These are phyloP conservation scores for Cephonodes hylas DNA, from an alignment of 2,888 invertebrate genomes.

Conservation along the genomic window DNA sequence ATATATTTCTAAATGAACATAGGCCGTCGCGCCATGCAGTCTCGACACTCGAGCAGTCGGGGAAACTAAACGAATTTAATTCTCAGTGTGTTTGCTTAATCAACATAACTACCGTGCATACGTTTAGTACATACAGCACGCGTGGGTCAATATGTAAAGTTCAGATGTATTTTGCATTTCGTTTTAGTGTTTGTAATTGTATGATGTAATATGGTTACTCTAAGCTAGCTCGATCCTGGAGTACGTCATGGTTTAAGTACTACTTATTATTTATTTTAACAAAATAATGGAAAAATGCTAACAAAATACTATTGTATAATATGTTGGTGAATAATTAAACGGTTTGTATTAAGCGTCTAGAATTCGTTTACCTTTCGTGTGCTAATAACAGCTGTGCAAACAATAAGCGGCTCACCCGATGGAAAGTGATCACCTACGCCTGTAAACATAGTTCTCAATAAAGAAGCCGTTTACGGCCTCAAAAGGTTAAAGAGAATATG, in stretches of 20 bases:
- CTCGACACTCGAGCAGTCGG: not conserved
- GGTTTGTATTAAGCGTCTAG: not conserved
- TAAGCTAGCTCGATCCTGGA: no score
- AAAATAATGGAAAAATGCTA: no score
- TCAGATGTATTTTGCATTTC: not conserved
- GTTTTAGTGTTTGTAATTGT: not conserved
- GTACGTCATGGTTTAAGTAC: no score
- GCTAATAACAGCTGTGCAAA: conserved; percentile 4
- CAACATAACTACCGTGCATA: not conserved
- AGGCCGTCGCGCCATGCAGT: not conserved
- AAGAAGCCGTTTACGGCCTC: no score
- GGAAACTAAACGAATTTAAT: conserved; percentile 1
- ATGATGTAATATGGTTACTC: not conserved
- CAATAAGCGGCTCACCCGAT: no score
- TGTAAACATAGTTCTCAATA: no score
- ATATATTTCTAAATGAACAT: no score
- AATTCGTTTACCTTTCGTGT: not conserved
- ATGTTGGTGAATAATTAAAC: not conserved
- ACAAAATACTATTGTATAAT: no score
- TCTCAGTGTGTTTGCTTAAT: not conserved
- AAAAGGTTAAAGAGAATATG: no score
- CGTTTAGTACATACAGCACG: not conserved
- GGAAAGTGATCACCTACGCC: no score
- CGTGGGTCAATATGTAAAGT: not conserved
- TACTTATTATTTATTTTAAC: no score